Conservation (phyloP, 2,888 invertebrate genomes). For the Agapostemon virescens region DNA sequence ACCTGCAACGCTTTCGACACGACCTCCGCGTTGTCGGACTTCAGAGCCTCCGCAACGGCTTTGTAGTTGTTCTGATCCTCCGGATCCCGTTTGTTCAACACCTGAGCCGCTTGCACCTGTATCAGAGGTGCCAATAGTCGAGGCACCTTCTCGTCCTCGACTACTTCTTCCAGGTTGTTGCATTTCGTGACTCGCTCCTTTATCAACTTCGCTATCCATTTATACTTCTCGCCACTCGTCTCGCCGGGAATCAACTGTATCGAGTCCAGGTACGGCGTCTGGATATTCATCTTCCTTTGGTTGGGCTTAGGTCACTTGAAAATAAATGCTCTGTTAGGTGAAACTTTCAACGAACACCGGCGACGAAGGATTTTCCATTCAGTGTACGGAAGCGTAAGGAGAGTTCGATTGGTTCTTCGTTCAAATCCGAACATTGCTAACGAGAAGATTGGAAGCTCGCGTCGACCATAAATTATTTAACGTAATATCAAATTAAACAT, state of each 20-base stretch:
- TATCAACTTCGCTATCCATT: slow-evolving; percentile 63
- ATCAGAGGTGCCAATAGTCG: slow-evolving; percentile 65
- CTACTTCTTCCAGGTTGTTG: slow-evolving; percentile 15
- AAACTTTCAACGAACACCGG: background rate
- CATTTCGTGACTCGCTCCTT: slow-evolving; percentile 16
- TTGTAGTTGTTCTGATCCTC: slow-evolving; percentile 35
- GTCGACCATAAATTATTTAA: background rate
- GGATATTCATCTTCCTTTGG: slow-evolving; percentile 37
- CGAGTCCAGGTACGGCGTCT: slow-evolving; percentile 67
- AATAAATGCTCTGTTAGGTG: background rate
- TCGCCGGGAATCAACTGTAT: slow-evolving; percentile 72
- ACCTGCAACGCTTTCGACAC: slow-evolving; percentile 71
- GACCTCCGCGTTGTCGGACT: slow-evolving; percentile 71
- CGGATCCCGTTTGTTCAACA: slow-evolving; percentile 43
- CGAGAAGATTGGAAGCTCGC: background rate
- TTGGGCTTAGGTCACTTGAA: background rate
- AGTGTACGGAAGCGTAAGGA: background rate
- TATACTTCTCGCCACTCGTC: slow-evolving; percentile 69
- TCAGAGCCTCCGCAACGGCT: slow-evolving; percentile 70
- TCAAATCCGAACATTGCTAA: background rate
- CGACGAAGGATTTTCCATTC: background rate
- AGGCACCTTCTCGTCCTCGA: slow-evolving; percentile 55
- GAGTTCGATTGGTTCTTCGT: too few relatives aligned
- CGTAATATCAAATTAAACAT: background rate
- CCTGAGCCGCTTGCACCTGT: slow-evolving; percentile 66